Conservation (phyloP, 2,888 invertebrate genomes). For the Vesta saturnalis region DNA sequence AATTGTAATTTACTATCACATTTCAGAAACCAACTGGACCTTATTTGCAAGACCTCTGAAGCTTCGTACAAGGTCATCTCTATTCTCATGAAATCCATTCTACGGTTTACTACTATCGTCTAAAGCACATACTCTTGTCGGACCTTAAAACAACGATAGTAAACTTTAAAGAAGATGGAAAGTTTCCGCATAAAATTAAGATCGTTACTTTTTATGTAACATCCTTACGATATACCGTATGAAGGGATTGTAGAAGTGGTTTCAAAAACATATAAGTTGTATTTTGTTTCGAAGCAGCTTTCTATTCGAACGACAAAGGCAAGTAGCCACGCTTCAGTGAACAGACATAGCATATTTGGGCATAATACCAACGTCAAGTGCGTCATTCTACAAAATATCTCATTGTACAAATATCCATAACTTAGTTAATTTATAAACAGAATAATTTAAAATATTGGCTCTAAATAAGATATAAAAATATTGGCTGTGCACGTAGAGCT, state of each 20-base stretch:
- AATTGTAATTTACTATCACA: conserved; percentile 37
- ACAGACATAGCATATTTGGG: conserved; percentile 19
- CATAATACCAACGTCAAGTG: conserved; percentile 14
- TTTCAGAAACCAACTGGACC: conserved; percentile 18
- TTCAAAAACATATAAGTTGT: background rate
- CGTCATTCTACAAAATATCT: too few species aligned
- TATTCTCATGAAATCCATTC: conserved; percentile 11
- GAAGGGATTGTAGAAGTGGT: background rate
- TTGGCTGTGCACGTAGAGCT: background rate
- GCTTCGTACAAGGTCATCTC: conserved; percentile 3
- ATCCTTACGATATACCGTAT: background rate
- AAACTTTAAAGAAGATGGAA: conserved; percentile 14
- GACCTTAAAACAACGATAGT: conserved; percentile 11
- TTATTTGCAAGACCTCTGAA: conserved; percentile 17
- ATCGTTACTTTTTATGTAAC: conserved; percentile 7
- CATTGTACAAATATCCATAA: background rate
- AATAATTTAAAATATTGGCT: too few species aligned
- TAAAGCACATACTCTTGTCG: conserved; percentile 18
- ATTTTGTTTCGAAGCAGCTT: too few species aligned
- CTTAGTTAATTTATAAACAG: background rate
- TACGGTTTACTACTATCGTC: background rate
- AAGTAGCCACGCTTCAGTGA: conserved; percentile 30
- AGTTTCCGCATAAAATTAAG: background rate
- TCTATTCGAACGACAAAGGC: conserved; percentile 19
- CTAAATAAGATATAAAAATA: too few species aligned